Conservation (phyloP, 1,140 invertebrate species). For the Sesamia nonagrioides region DNA sequence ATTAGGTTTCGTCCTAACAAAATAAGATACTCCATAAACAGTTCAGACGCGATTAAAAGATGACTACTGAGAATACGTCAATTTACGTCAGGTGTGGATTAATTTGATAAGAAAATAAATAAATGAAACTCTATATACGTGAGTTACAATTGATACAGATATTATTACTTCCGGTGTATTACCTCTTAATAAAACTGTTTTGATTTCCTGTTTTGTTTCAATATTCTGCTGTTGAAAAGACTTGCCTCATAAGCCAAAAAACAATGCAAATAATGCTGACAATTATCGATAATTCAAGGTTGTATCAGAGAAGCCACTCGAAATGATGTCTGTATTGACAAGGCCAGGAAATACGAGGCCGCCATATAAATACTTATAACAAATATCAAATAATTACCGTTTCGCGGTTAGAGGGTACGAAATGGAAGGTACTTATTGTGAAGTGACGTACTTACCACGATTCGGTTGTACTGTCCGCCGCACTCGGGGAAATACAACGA, state of each 20-base stretch:
- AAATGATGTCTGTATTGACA: conserved; percentile 69
- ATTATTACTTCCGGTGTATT: background rate
- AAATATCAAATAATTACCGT: conserved; percentile 45
- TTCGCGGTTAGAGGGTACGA: conserved; percentile 25
- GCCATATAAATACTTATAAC: conserved; percentile 53
- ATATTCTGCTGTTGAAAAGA: background rate
- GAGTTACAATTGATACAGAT: background rate
- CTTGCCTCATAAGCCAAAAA: conserved; percentile 37
- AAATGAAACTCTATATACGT: background rate
- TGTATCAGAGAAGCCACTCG: conserved; percentile 58
- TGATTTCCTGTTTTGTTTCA: background rate
- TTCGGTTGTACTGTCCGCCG: background rate
- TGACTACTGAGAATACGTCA: too few species aligned
- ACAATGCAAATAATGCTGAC: conserved; percentile 74
- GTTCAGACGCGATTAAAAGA: too few species aligned
- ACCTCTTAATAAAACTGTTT: background rate
- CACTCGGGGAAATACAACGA: conserved; percentile 22
- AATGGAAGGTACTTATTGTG: conserved; percentile 10
- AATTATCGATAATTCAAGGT: conserved; percentile 77
- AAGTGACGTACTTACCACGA: background rate
- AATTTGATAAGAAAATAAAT: background rate
- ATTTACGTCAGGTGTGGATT: background rate
- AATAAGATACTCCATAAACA: too few species aligned
- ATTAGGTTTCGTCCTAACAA: background rate
- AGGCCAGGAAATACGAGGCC: conserved; percentile 67